Evolutionary conservation across 2,113 vertebrate genomes (phyloP).

Genomic region (Eira barbara): DNA sequence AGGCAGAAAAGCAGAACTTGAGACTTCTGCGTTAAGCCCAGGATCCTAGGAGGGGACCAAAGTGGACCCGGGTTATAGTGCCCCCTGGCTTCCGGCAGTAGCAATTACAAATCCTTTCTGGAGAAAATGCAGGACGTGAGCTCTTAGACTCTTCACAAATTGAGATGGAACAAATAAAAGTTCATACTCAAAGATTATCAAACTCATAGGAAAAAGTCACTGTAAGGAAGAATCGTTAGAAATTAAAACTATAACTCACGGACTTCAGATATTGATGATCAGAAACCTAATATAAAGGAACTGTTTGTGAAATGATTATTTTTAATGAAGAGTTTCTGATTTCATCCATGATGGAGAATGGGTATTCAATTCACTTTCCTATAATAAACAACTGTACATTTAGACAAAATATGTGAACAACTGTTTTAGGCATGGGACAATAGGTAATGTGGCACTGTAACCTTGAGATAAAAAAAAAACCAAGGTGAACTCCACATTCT

Average conservation of each 20-base stretch:
- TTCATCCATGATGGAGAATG: neutral
- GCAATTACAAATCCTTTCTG: constrained; percentile 34
- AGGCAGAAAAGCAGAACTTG: neutral
- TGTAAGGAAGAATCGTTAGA: neutral
- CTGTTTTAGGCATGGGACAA: neutral
- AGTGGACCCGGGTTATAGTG: neutral
- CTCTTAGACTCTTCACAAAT: neutral
- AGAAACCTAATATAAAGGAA: neutral
- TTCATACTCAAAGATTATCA: neutral
- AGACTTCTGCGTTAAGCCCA: neutral
- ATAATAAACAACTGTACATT: neutral
- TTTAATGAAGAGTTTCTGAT: constrained; percentile 20
- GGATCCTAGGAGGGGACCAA: neutral
- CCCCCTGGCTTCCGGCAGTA: constrained; percentile 16
- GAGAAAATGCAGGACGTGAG: neutral
- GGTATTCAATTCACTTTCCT: neutral
- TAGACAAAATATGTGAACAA: neutral
- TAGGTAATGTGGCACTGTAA: neutral
- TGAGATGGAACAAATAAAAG: neutral
- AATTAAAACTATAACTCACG: neutral
- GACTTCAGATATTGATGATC: neutral
- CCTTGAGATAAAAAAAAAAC: neutral
- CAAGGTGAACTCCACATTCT: neutral
- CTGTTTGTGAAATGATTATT: neutral
- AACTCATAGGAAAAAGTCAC: neutral